Base-by-base conservation (phyloP, 2,888 invertebrate genomes). In the Drosophila helvetica region DNA sequence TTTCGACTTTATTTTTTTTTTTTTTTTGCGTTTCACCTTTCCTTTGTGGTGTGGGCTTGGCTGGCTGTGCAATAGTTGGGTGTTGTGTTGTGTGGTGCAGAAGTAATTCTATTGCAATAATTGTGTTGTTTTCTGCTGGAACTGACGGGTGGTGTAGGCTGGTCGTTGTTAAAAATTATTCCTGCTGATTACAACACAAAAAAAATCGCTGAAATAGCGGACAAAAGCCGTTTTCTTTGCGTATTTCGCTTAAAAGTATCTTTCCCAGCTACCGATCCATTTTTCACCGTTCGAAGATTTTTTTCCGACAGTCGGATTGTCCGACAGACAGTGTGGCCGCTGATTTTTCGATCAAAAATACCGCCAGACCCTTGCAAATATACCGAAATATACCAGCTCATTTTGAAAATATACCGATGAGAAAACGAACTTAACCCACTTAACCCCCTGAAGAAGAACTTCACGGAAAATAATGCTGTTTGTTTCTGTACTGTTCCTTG, bases 121-220 rank as follows among this genome's bases (percentile, higher is more conserved):
- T 56, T 68, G 47, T 60, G 25, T 54, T 60, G 46, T 68, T 66
- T 69, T 59, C 27, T 50, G 60, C 51, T 71, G 65, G 18, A 80
- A 83, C 75, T 79, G 53, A 73, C 68, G 84, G 79, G 61, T 78
- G 85, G 67, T 75, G 59, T 80, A 70, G 82, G 33, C 12, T 84
- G 69, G 75, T 80, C 69, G 86, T 72, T 79, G 79, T 86, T 82
- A 79, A 75, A 83, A 83, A 72, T 79, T 87, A 80, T 69, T 76
- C 38, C 76, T 81, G 85, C 85, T 84, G 82, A 68, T 80, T 80
- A 83, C 87, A 90, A 89, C 90, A 90, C 93, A 93, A 93, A 92
- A 94, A 94, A 94, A 93, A 91, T 92, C 92, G 92, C 93, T 93
- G 93, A 91, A 93, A 93, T 93, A 93, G 92, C 94, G 93, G 92